These are phyloP conservation scores for Pachymerium ferrugineum DNA, from an alignment of 2,888 invertebrate genomes.

Conservation along the genomic window DNA sequence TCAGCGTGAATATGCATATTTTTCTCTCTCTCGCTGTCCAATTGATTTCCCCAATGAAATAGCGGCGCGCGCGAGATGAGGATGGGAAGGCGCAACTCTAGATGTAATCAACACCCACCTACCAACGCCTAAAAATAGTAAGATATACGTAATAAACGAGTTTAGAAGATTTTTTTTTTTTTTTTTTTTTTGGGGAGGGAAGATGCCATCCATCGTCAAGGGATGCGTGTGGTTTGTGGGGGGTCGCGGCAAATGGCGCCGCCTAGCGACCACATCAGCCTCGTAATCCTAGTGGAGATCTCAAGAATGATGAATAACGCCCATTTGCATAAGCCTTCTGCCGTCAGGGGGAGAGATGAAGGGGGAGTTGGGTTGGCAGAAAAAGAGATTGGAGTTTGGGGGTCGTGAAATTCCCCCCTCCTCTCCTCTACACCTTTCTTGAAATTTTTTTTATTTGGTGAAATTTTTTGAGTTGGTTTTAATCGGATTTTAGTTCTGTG, in stretches of 20 bases:
- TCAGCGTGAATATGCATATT: slow-evolving; percentile 34
- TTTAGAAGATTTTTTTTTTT: background rate
- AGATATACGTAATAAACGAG: background rate
- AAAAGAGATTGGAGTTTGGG: slow-evolving; percentile 11
- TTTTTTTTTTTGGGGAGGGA: background rate
- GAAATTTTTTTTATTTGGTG: too few species aligned
- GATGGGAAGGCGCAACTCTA: background rate
- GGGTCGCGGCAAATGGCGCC: slow-evolving; percentile 25
- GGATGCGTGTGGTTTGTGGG: slow-evolving; percentile 20
- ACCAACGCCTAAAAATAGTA: background rate
- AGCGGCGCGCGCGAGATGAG: background rate
- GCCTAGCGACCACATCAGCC: slow-evolving; percentile 25
- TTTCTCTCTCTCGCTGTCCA: slow-evolving; percentile 23
- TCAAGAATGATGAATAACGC: slow-evolving; percentile 34
- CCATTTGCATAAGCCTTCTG: slow-evolving; percentile 31
- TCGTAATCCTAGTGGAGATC: slow-evolving; percentile 29
- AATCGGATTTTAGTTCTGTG: background rate
- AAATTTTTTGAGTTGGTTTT: background rate
- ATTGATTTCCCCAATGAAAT: slow-evolving; percentile 32
- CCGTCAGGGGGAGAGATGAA: background rate
- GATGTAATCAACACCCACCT: slow-evolving; percentile 2
- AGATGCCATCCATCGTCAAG: background rate
- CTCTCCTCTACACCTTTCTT: background rate
- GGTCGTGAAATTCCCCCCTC: background rate
- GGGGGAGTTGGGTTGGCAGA: slow-evolving; percentile 13